Conservation (phyloP, 1,140 invertebrate genomes). For the Panagrolaimus sp. region DNA sequence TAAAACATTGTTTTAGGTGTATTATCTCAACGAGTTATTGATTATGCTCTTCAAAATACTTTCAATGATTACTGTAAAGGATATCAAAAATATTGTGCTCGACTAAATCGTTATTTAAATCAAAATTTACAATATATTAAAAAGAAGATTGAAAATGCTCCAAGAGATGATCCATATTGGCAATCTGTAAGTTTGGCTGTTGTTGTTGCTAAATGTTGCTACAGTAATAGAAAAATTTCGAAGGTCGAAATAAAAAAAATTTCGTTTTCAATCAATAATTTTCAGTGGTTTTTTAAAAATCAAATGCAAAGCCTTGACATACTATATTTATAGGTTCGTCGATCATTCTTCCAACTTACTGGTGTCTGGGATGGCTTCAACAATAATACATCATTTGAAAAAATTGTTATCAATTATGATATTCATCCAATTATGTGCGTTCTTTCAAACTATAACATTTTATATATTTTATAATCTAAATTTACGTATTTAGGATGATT, state of each 20-base stretch:
- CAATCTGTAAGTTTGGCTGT: conserved; percentile 31
- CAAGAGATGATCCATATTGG: conserved; percentile 54
- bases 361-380: conserved; percentile 62
- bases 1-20: too few species aligned
- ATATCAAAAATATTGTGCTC: conserved; percentile 48
- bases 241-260: too few species aligned
- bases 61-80: conserved; percentile 49
- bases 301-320: too few species aligned
- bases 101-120: conserved; percentile 38
- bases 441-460: conserved; percentile 15
- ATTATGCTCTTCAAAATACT: conserved; percentile 42
- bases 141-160: conserved; percentile 30
- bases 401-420: conserved; percentile 30
- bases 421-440: conserved; percentile 63
- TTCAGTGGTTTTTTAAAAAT: too few species aligned
- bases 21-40: conserved; percentile 37
- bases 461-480: neutral
- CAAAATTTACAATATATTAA: conserved; percentile 51
- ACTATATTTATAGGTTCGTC: conserved; percentile 59
- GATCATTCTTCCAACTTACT: conserved; percentile 61
- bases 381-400: conserved; percentile 29
- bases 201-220: too few species aligned
- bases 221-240: too few species aligned
- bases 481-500: conserved; percentile 20
- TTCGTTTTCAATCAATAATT: too few species aligned